Evolutionary conservation across 1,140 invertebrate genomes (phyloP).

Genomic region (Aphidius gifuensis): DNA sequence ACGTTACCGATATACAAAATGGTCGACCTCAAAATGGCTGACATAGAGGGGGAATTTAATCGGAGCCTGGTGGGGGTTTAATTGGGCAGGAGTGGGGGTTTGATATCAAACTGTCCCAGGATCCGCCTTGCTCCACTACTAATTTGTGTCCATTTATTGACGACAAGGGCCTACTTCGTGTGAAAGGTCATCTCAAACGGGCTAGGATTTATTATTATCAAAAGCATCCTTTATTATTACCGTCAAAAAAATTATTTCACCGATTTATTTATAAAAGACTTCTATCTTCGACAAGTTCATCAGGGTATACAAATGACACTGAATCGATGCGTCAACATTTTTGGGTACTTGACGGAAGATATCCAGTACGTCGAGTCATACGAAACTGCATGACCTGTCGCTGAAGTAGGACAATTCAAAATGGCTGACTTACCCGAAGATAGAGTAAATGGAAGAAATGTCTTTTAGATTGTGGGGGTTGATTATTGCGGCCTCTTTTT

Average conservation of each 20-base stretch:
- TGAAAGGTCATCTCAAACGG: conserved; percentile 10
- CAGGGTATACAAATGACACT: conserved; percentile 31
- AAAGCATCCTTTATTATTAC: conserved; percentile 32
- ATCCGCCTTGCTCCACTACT: no score
- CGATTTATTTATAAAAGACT: conserved; percentile 25
- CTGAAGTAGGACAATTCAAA: conserved; percentile 7
- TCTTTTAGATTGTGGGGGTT: conserved; percentile 24
- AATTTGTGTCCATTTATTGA: conserved; percentile 12
- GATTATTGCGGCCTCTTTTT: conserved; percentile 28
- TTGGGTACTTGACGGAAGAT: conserved; percentile 29
- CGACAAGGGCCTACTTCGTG: conserved; percentile 9
- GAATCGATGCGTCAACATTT: conserved; percentile 23
- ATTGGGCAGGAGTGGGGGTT: no score
- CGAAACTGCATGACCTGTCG: conserved; percentile 29
- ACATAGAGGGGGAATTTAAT: no score
- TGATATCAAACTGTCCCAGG: no score
- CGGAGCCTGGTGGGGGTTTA: no score
- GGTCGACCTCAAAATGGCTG: no score
- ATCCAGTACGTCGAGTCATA: conserved; percentile 22
- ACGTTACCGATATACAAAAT: no score
- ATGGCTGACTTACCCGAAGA: conserved; percentile 21
- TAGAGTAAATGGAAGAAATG: conserved; percentile 12
- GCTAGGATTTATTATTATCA: conserved; percentile 7
- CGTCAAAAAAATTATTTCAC: conserved; percentile 24
- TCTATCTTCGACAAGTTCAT: conserved; percentile 33